Percentiles rank a stretch among this genome's conserved stretches.
Conservation (phyloP, 1,140 invertebrate genomes). For the Drosophila tsacasi region DNA sequence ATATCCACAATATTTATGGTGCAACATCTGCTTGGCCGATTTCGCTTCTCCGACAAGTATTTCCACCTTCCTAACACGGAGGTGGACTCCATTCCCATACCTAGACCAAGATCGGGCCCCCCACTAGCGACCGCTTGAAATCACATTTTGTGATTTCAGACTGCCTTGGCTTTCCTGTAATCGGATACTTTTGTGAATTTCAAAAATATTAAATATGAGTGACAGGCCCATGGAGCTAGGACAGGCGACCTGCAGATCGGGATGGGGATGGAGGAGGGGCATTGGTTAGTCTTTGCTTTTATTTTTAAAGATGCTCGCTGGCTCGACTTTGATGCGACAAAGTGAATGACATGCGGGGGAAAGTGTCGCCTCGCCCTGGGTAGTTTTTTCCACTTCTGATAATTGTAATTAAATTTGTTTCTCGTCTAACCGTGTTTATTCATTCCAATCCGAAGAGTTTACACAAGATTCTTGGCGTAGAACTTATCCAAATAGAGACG, state of each 20-base stretch:
- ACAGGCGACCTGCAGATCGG: constrained; percentile 24
- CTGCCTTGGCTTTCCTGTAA: constrained; percentile 83
- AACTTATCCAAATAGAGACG: constrained; percentile 50
- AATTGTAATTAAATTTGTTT: constrained; percentile 60
- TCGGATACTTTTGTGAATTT: constrained; percentile 84
- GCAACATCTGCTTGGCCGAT: constrained; percentile 60
- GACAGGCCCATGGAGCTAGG: constrained; percentile 67
- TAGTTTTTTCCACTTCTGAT: constrained; percentile 41
- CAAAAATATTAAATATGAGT: constrained; percentile 83
- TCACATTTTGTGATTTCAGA: constrained; percentile 83
- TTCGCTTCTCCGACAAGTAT: constrained; percentile 26
- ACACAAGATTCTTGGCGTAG: constrained; percentile 34
- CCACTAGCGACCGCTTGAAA: constrained; percentile 56
- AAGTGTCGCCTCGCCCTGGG: constrained; percentile 49
- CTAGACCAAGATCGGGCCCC: constrained; percentile 44
- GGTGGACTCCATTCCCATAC: constrained; percentile 20
- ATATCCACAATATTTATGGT: constrained; percentile 28
- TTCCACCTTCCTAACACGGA: constrained; percentile 48
- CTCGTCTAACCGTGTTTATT: constrained; percentile 33
- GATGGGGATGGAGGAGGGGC: constrained; percentile 20
- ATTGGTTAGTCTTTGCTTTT: constrained; percentile 75
- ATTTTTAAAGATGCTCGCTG: constrained; percentile 71
- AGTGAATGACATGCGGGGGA: constrained; percentile 75
- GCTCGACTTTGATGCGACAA: constrained; percentile 73
- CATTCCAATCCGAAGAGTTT: constrained; percentile 26